These are phyloP conservation scores for Arvicanthis niloticus DNA, from an alignment of 2,113 vertebrate species.

Conservation along the genomic window DNA sequence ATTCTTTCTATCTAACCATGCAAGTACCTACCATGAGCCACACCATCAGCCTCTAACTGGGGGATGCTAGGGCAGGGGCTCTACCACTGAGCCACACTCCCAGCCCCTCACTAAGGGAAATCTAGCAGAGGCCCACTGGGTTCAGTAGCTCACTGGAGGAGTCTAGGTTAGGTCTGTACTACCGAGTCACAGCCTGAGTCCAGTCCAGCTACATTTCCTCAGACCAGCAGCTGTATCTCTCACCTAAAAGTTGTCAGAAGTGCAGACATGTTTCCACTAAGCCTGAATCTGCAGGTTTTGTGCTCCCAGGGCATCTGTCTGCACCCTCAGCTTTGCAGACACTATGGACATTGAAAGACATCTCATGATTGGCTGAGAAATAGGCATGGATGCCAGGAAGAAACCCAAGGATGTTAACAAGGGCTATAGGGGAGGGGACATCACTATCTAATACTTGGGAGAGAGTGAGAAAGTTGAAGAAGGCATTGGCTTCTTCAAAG, in stretches of 20 bases:
- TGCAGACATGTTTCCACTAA: too few species aligned
- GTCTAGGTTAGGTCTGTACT: background rate
- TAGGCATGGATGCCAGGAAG: background rate
- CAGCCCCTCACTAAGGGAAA: background rate
- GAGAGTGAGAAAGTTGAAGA: background rate
- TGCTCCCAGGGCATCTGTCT: background rate
- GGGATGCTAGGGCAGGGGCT: background rate
- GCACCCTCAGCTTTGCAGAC: background rate
- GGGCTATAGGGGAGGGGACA: background rate
- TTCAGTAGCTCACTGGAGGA: background rate
- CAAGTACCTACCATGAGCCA: background rate
- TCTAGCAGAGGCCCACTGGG: background rate
- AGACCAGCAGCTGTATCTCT: background rate
- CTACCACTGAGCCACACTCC: background rate
- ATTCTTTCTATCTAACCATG: background rate
- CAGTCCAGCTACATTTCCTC: background rate
- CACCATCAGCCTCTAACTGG: background rate
- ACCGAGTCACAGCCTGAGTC: background rate
- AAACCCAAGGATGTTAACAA: background rate
- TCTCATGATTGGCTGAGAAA: background rate
- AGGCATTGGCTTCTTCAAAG: background rate
- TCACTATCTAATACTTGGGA: background rate
- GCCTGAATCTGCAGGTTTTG: background rate
- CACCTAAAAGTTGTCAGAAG: background rate
- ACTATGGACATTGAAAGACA: background rate